phyloP scores from a whole-genome alignment of 2,888 invertebrate species.

The Scaptomyza flava region DNA sequence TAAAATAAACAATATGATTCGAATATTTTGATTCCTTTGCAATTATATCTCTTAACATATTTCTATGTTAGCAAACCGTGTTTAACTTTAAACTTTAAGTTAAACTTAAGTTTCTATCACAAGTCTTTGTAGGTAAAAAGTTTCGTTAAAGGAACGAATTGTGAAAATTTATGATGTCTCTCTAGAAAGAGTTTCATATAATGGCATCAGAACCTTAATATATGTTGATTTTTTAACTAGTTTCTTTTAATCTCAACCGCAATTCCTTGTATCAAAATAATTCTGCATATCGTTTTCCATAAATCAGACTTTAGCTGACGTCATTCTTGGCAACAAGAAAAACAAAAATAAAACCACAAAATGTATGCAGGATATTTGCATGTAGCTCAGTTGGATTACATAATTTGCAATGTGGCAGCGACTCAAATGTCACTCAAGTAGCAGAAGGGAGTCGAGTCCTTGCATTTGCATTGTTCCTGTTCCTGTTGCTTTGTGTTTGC shows the following conservation, averaged over 20 bases:
- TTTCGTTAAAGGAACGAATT: too few species aligned
- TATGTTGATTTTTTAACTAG: not conserved
- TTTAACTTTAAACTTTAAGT: too few species aligned
- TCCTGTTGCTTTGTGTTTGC: constrained; percentile 15
- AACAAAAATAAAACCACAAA: constrained; percentile 47
- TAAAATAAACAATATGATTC: not conserved
- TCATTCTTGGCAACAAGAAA: constrained; percentile 24
- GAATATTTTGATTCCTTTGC: not conserved
- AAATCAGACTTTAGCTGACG: constrained; percentile 40
- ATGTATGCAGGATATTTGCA: constrained; percentile 60
- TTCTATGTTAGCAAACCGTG: too few species aligned
- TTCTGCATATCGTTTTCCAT: constrained; percentile 33
- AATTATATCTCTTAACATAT: not conserved
- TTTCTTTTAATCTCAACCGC: not conserved
- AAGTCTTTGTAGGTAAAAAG: too few species aligned
- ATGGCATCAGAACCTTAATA: too few species aligned
- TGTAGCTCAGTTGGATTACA: constrained; percentile 60
- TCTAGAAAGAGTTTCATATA: too few species aligned
- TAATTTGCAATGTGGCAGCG: constrained; percentile 20
- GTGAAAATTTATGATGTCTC: too few species aligned
- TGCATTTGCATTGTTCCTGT: constrained; percentile 31
- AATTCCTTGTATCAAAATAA: constrained; percentile 6
- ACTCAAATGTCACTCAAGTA: constrained; percentile 28
- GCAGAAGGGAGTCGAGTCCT: not conserved
- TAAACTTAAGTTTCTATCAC: too few species aligned